Evolutionary conservation across 2,888 invertebrate genomes (phyloP).

Genomic region (Caenorhabditis afra): DNA sequence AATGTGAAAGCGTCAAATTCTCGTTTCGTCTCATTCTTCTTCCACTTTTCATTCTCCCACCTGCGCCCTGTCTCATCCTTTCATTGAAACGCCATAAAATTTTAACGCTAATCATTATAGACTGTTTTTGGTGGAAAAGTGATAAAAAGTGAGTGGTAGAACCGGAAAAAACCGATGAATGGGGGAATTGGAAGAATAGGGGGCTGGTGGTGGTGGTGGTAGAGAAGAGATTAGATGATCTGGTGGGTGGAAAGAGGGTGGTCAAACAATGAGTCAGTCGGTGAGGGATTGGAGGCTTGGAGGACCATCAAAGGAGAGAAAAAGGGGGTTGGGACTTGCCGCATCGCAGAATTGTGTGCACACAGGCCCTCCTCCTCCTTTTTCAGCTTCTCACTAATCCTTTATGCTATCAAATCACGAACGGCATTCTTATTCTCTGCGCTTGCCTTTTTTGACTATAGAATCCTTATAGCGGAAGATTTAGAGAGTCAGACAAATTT

Average conservation of each 20-base stretch:
- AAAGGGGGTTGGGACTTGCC: constrained; percentile 15
- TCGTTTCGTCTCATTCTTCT: constrained; percentile 27
- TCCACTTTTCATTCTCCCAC: constrained; percentile 18
- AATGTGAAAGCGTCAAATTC: constrained; percentile 20
- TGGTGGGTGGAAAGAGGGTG: constrained; percentile 13
- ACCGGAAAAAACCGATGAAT: too few relatives aligned
- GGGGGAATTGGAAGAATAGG: constrained; percentile 5
- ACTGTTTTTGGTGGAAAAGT: constrained; percentile 40
- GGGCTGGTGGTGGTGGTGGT: background rate
- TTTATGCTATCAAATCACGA: constrained; percentile 46
- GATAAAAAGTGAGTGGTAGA: constrained; percentile 40
- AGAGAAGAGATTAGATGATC: constrained; percentile 25
- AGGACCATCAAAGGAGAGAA: constrained; percentile 47
- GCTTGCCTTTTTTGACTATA: background rate
- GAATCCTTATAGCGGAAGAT: background rate
- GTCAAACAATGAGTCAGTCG: constrained; percentile 47
- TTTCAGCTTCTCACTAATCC: constrained; percentile 29
- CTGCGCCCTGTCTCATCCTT: constrained; percentile 13
- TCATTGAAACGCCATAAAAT: constrained; percentile 2
- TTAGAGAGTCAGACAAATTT: constrained; percentile 28
- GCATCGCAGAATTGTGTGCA: constrained; percentile 39
- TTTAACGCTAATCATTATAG: constrained; percentile 54
- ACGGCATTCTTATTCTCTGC: constrained; percentile 4
- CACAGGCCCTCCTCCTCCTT: background rate
- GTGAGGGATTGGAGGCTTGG: constrained; percentile 23